Evolutionary conservation across 2,797 vertebrate genomes (phyloP).

Genomic region (Aplochiton taeniatus): DNA sequence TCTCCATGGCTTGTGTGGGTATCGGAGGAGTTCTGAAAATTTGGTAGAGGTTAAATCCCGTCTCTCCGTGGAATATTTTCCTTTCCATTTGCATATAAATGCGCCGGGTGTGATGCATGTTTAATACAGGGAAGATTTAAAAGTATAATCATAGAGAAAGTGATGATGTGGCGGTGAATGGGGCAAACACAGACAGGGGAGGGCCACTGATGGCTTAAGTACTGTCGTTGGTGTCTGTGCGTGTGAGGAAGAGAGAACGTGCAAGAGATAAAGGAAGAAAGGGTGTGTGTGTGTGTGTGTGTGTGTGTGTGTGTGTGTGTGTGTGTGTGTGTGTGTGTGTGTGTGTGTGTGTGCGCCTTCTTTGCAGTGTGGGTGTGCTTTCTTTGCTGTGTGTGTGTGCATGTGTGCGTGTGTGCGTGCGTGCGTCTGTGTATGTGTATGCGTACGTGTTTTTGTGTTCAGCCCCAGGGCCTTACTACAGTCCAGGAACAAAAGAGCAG

Average conservation of each 20-base stretch:
- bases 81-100: constrained; percentile 78
- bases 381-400: too few relatives aligned
- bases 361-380: too few relatives aligned
- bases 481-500: too few relatives aligned
- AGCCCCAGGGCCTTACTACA: too few relatives aligned
- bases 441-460: too few relatives aligned
- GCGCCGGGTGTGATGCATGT: constrained; percentile 70
- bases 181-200: constrained; percentile 63
- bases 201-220: constrained; percentile 60
- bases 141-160: constrained; percentile 76
- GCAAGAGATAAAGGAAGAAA: not conserved
- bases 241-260: constrained; percentile 27
- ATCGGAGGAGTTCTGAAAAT: constrained; percentile 56
- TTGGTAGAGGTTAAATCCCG: constrained; percentile 75
- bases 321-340: constrained; percentile 4
- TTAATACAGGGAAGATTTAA: constrained; percentile 73
- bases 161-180: constrained; percentile 74
- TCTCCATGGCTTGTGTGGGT: constrained; percentile 46
- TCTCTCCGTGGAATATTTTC: constrained; percentile 65
- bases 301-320: constrained; percentile 5
- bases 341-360: constrained; percentile 52
- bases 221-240: constrained; percentile 31
- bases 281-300: not conserved
- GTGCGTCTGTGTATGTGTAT: too few relatives aligned
- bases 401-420: too few relatives aligned